Conservation (phyloP, 2,113 vertebrate species). For the Cygnus buccinator region DNA sequence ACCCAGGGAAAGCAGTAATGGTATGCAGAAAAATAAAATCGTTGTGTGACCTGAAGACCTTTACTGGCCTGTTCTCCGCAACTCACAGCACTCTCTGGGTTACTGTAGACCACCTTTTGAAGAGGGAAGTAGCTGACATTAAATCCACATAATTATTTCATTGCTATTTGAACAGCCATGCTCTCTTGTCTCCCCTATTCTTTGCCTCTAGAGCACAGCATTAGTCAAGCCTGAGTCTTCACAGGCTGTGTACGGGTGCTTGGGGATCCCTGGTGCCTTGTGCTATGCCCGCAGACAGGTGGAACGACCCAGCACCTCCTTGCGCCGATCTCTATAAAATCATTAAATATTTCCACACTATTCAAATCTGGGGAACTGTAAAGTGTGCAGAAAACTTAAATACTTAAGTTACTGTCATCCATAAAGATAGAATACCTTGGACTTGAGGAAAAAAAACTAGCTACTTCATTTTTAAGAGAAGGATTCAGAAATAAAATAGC, state of each 20-base stretch:
- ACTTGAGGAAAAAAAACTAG: neutral
- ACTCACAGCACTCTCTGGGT: neutral
- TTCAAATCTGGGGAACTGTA: neutral
- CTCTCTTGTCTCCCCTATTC: neutral
- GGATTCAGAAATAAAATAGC: neutral
- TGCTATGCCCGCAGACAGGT: neutral
- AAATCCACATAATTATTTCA: neutral
- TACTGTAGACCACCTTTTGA: neutral
- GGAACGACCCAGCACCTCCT: neutral
- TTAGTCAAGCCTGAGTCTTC: neutral
- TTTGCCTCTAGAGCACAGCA: neutral
- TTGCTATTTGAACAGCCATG: neutral
- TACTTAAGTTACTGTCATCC: neutral
- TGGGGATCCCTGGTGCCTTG: neutral
- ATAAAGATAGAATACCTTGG: neutral
- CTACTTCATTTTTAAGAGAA: neutral
- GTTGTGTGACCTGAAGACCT: neutral
- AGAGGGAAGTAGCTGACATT: neutral
- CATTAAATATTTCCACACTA: neutral
- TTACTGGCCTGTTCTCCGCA: neutral
- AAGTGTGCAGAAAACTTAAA: neutral
- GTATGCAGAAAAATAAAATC: neutral
- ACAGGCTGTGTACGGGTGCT: accelerated
- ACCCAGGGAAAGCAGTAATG: neutral
- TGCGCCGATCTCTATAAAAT: neutral